These are phyloP conservation scores for Drosophila lacicola DNA, from an alignment of 2,888 invertebrate genomes.

Conservation along the genomic window DNA sequence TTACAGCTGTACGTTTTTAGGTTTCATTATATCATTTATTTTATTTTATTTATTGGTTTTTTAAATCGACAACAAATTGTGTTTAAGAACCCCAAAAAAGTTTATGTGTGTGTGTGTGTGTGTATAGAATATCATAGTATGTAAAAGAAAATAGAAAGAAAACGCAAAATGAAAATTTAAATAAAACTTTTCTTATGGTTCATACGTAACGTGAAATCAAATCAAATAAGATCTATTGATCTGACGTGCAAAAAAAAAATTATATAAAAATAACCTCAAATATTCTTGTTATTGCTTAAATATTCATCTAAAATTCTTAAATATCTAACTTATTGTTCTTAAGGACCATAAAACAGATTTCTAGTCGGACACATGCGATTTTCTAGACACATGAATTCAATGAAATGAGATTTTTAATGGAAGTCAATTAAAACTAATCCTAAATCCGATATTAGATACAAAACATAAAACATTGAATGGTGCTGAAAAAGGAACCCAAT, in stretches of 20 bases:
- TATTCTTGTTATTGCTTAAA: background rate
- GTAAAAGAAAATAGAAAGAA: slow-evolving; percentile 52
- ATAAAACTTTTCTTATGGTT: slow-evolving; percentile 10
- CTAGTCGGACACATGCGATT: slow-evolving; percentile 54
- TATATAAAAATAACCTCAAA: background rate
- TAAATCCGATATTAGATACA: slow-evolving; percentile 49
- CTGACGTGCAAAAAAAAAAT: slow-evolving; percentile 17
- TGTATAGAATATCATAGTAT: slow-evolving; percentile 39
- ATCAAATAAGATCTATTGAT: slow-evolving; percentile 3
- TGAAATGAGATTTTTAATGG: slow-evolving; percentile 32
- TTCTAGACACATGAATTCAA: slow-evolving; percentile 49
- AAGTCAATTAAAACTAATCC: slow-evolving; percentile 22
- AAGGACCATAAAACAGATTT: slow-evolving; percentile 21
- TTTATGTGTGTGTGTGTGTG: slow-evolving; percentile 24
- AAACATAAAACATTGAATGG: slow-evolving; percentile 62
- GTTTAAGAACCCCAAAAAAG: slow-evolving; percentile 56
- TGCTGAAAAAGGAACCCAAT: slow-evolving; percentile 21
- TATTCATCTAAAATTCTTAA: slow-evolving; percentile 2
- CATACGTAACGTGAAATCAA: background rate
- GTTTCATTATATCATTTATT: slow-evolving; percentile 15
- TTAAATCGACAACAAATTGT: slow-evolving; percentile 41
- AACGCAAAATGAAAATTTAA: slow-evolving; percentile 52
- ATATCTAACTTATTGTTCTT: slow-evolving; percentile 21
- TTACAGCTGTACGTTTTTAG: slow-evolving; percentile 85
- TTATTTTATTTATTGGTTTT: slow-evolving; percentile 30